Evolutionary conservation across 2,113 vertebrate species (phyloP).

Genomic region (Merops nubicus): DNA sequence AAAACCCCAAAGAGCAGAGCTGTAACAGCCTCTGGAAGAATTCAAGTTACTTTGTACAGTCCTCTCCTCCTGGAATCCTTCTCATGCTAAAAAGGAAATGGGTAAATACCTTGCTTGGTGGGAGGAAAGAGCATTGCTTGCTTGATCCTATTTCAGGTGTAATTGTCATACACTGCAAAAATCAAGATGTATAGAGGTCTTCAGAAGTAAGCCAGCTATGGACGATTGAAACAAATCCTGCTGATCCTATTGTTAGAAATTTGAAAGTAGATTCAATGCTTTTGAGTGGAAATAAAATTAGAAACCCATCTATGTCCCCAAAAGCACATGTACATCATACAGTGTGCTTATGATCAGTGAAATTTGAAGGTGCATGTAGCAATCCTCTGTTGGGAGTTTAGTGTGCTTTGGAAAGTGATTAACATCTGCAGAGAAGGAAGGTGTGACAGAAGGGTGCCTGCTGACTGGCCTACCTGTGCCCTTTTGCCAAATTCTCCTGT

Average conservation of each 20-base stretch:
- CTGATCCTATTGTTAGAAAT: neutral
- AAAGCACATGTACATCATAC: neutral
- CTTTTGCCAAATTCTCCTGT: neutral
- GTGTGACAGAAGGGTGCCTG: neutral
- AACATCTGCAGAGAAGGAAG: neutral
- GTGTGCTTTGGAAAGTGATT: neutral
- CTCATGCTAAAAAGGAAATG: neutral
- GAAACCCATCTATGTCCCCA: neutral
- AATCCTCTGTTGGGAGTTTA: neutral
- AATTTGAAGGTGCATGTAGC: neutral
- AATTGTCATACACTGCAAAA: neutral
- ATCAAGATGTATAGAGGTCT: neutral
- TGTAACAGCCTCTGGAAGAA: neutral
- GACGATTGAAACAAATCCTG: neutral
- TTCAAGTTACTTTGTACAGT: neutral
- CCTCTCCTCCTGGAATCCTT: neutral
- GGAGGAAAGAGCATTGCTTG: neutral
- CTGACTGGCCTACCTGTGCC: neutral
- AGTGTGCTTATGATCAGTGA: neutral
- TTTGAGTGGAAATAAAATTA: neutral
- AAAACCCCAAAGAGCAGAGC: neutral
- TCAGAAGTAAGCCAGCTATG: neutral
- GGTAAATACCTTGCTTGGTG: neutral
- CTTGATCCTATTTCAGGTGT: neutral
- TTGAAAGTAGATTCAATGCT: neutral